Percentiles rank a stretch among this genome's conserved stretches.
Evolutionary conservation across 1,140 invertebrate species (phyloP).

Genomic region (Scaptomyza hsui): DNA sequence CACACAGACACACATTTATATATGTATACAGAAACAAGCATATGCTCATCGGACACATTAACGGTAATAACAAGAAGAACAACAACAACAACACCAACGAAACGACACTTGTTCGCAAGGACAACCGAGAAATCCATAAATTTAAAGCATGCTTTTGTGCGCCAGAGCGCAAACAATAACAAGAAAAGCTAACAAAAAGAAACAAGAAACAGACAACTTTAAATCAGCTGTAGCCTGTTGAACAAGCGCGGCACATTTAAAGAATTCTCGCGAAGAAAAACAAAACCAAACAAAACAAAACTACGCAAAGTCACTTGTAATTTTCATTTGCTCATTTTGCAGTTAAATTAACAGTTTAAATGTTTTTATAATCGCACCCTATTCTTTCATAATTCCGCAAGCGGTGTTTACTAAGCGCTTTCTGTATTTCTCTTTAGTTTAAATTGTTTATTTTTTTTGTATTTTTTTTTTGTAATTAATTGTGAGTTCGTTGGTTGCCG

Average conservation of each 20-base stretch:
- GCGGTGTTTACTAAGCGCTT: slow-evolving; percentile 21
- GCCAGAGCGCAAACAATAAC: slow-evolving; percentile 11
- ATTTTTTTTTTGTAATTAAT: slow-evolving; percentile 36
- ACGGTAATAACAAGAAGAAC: slow-evolving; percentile 53
- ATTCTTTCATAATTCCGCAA: slow-evolving; percentile 70
- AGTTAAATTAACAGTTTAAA: slow-evolving; percentile 9
- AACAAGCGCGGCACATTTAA: slow-evolving; percentile 48
- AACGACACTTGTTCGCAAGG: slow-evolving; percentile 75
- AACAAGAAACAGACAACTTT: slow-evolving; percentile 24
- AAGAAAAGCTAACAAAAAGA: slow-evolving; percentile 10
- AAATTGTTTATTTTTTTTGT: slow-evolving; percentile 52
- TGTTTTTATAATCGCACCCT: slow-evolving; percentile 52
- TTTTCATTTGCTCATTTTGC: slow-evolving; percentile 1
- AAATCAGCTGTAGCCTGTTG: slow-evolving; percentile 78
- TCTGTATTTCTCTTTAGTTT: slow-evolving; percentile 2
- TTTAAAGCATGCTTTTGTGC: slow-evolving; percentile 65
- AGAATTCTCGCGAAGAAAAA: neutral
- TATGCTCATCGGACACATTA: slow-evolving; percentile 61
- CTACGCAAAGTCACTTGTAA: slow-evolving; percentile 3
- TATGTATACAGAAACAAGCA: slow-evolving; percentile 29
- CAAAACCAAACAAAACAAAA: neutral
- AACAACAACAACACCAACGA: slow-evolving; percentile 42
- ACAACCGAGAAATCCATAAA: slow-evolving; percentile 80
- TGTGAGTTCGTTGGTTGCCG: slow-evolving; percentile 19
- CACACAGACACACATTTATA: neutral